phyloP scores from a whole-genome alignment of 2,113 vertebrate genomes.

The Podarcis raffonei region DNA sequence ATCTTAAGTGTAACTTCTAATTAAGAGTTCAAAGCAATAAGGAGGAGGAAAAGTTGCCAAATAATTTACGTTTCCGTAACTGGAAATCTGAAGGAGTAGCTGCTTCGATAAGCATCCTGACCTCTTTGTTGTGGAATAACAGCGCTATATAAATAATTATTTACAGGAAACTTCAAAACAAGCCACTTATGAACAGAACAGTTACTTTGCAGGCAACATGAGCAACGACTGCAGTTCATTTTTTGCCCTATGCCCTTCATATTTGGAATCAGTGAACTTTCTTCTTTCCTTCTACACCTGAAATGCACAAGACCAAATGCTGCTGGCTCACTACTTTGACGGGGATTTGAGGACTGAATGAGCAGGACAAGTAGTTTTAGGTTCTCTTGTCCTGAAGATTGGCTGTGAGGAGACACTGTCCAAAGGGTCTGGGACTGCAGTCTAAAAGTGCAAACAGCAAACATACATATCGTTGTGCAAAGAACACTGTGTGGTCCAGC shows the following conservation, averaged over 20 bases:
- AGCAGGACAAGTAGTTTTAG: neutral
- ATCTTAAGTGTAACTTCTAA: slow-evolving; percentile 12
- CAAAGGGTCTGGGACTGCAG: neutral
- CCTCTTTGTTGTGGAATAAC: neutral
- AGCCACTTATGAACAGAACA: neutral
- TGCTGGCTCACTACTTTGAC: neutral
- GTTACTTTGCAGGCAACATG: neutral
- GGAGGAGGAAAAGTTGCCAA: slow-evolving; percentile 28
- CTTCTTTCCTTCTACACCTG: neutral
- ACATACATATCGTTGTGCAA: neutral
- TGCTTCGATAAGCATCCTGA: neutral
- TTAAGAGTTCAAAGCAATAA: slow-evolving; percentile 34
- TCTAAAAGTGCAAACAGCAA: neutral
- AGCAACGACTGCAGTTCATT: neutral
- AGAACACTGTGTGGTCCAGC: too few relatives aligned
- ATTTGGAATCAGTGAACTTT: neutral
- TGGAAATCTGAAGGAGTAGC: neutral
- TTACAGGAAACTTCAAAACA: neutral
- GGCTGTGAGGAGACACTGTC: neutral
- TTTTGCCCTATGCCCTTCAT: too few relatives aligned
- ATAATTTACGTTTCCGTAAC: neutral
- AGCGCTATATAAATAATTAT: neutral
- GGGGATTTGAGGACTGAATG: neutral
- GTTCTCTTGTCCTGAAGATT: neutral
- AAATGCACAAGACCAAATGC: neutral